phyloP scores from a whole-genome alignment of 1,140 invertebrate genomes.

The Charaxes varanes region DNA sequence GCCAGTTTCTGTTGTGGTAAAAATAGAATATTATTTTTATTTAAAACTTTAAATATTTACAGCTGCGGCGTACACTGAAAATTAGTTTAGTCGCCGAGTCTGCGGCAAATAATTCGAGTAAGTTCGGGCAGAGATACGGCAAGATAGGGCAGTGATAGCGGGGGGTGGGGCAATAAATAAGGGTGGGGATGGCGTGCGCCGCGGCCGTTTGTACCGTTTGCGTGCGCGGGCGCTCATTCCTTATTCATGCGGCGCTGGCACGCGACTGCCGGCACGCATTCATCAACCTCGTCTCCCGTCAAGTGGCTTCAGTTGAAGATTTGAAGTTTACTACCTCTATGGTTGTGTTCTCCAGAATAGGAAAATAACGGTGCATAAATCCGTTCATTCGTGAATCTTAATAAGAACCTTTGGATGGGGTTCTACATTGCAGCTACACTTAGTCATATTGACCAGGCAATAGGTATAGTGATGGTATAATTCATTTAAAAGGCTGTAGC shows the following conservation, averaged over 20 bases:
- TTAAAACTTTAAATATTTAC: too few species aligned
- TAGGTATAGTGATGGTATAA: too few species aligned
- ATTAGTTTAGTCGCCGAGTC: constrained; percentile 9
- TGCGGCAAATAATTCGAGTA: constrained; percentile 8
- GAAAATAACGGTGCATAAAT: too few species aligned
- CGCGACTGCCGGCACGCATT: constrained; percentile 39
- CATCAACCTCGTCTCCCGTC: constrained; percentile 28
- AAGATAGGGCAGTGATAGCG: constrained; percentile 61
- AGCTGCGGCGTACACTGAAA: too few species aligned
- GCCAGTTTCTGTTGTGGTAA: too few species aligned
- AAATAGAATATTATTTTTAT: too few species aligned
- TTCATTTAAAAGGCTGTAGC: too few species aligned
- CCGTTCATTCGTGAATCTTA: too few species aligned
- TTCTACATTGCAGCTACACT: too few species aligned
- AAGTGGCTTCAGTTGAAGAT: constrained; percentile 17
- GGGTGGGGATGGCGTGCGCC: constrained; percentile 53
- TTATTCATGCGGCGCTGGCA: constrained; percentile 60
- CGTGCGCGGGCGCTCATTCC: constrained; percentile 70
- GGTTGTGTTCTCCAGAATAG: too few species aligned
- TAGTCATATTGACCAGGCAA: too few species aligned
- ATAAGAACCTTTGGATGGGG: too few species aligned
- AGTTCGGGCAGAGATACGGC: constrained; percentile 35
- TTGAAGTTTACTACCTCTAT: constrained; percentile 12
- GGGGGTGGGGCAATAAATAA: constrained; percentile 47
- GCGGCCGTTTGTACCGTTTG: constrained; percentile 59